phyloP scores from a whole-genome alignment of 2,888 invertebrate genomes.

The Drosophila imparisetae region DNA sequence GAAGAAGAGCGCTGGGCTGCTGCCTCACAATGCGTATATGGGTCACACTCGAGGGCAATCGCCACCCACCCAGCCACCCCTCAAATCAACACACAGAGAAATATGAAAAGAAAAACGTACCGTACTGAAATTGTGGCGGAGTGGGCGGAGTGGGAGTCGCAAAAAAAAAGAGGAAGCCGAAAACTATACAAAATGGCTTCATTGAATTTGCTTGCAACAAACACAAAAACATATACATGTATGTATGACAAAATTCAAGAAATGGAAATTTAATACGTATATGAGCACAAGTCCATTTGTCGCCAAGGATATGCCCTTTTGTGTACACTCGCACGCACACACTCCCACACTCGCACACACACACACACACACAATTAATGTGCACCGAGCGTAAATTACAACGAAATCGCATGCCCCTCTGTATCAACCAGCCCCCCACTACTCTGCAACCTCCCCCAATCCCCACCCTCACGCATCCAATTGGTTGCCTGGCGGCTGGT shows the following conservation, averaged over 20 bases:
- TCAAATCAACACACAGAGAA: constrained; percentile 14
- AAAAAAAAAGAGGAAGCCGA: constrained; percentile 36
- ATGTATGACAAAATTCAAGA: constrained; percentile 22
- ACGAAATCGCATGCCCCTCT: constrained; percentile 21
- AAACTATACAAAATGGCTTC: constrained; percentile 66
- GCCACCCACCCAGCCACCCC: not conserved
- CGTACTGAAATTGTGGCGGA: not conserved
- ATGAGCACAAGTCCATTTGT: constrained; percentile 49
- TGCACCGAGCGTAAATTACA: constrained; percentile 77
- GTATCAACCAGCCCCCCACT: not conserved
- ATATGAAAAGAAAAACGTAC: constrained; percentile 42
- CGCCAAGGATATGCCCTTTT: constrained; percentile 67
- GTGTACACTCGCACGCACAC: constrained; percentile 1
- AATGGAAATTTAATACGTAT: constrained; percentile 74
- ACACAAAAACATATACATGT: not conserved
- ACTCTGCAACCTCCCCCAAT: not conserved
- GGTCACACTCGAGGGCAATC: constrained; percentile 47
- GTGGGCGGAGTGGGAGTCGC: not conserved
- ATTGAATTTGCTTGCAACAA: constrained; percentile 58
- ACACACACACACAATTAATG: constrained; percentile 67
- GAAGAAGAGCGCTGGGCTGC: constrained; percentile 2
- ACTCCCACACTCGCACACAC: no score
- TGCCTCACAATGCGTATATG: constrained; percentile 46
- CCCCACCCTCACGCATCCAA: not conserved
- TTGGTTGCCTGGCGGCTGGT: constrained; percentile 56